These are phyloP conservation scores for Tiaroga cobitis DNA, from an alignment of 2,797 vertebrate genomes.

Conservation along the genomic window DNA sequence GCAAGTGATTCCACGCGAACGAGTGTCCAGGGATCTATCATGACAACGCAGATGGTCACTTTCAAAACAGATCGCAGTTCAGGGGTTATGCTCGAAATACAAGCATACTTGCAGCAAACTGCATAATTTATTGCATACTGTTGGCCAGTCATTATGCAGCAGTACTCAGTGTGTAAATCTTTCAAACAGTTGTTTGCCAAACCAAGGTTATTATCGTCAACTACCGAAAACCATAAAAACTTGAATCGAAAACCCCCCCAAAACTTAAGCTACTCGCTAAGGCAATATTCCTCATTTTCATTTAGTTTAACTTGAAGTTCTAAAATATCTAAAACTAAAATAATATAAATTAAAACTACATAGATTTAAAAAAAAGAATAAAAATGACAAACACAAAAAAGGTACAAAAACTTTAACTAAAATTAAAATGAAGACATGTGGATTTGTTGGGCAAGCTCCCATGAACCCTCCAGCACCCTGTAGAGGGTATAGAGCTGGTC, in stretches of 20 bases:
- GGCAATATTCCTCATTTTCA: no score
- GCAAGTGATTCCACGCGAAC: neutral
- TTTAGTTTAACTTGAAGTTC: no score
- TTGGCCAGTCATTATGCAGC: neutral
- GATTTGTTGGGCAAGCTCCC: no score
- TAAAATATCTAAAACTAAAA: no score
- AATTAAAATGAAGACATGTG: no score
- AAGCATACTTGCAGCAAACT: neutral
- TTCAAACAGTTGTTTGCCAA: neutral
- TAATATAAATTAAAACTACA: no score
- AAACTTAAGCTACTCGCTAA: fast-evolving
- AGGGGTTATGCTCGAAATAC: neutral
- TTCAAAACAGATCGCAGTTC: slow-evolving; percentile 8
- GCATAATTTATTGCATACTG: neutral
- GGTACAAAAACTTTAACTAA: no score
- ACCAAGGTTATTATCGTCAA: neutral
- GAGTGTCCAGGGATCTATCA: slow-evolving; percentile 24
- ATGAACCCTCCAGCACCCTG: no score
- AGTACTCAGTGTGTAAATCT: neutral
- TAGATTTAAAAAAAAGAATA: no score
- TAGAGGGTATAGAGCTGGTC: no score
- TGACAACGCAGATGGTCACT: slow-evolving; percentile 41
- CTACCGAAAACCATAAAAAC: neutral
- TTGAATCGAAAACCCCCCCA: no score
- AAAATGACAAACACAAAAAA: no score